Evolutionary conservation across 2,797 vertebrate genomes (phyloP), one percentile per base, ranked within the genome.

Genomic region (Melanogrammus aeglefinus): DNA sequence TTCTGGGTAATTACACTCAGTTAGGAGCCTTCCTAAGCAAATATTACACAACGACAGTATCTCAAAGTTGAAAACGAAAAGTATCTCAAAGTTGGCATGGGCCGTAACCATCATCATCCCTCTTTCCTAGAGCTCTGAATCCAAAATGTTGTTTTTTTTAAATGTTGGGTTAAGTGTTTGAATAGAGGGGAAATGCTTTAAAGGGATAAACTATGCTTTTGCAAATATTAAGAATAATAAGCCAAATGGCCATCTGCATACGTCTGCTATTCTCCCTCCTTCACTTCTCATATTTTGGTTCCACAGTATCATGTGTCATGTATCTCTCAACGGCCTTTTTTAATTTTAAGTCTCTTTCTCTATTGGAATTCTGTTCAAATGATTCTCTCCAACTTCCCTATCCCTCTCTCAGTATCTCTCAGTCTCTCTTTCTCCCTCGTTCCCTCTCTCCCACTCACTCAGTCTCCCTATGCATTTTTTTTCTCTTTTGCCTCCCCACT

Each of bases 371-470:
- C 75, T 69, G 21, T n/a, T 29, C 21, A 69, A 69, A 69, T 27
- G 66, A 21, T 76, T 72, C 29, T 77, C 76, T 63, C 71, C 71
- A 77, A 47, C 57, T 44, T 69, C 31, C 7, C 21, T 80, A 72
- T 78, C 24, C 21, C n/a, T 77, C 63, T 44, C 39, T 78, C 3
- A 33, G 16, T 24, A 38, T 38, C 27, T 33, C 31, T 33, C 31
- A 33, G 31, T 33, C 2, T 33, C 31, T 33, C 31, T 33, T 33
- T 47, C 27, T 24, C 35, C 14, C 27, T 75, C 18, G 2, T 3
- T 44, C 31, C 33, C 35, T 70, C 0, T 38, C 27, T 29, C 36
- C 47, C 41, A 44, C 41, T n/a, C 73, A 21, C 41, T 13, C 38
- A 39, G 66, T 29, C 10, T 35, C 33, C 6, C 44, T 66, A 8